Percentiles rank a stretch among this genome's conserved stretches.
Conservation (phyloP, 2,888 invertebrate species). For the Xiphydria camelus region DNA sequence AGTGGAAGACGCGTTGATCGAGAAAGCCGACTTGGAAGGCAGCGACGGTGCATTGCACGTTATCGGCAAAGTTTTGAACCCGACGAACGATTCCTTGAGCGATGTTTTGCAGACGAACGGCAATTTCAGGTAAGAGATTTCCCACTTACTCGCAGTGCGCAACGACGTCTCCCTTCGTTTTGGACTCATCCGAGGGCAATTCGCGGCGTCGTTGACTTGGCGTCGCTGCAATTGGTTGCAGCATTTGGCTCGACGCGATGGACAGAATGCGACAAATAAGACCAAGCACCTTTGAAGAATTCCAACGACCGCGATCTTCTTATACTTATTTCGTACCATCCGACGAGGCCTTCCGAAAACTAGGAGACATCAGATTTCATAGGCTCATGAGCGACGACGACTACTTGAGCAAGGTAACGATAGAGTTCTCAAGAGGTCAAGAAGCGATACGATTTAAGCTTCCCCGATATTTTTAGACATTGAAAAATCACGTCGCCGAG, state of each 20-base stretch:
- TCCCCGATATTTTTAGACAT: slow-evolving; percentile 47
- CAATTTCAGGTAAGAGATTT: slow-evolving; percentile 56
- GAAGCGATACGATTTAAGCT: neutral
- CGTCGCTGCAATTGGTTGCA: slow-evolving; percentile 28
- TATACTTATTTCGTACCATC: slow-evolving; percentile 59
- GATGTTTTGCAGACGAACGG: slow-evolving; percentile 53
- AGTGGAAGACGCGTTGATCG: slow-evolving; percentile 58
- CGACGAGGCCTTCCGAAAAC: slow-evolving; percentile 53
- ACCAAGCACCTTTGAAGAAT: slow-evolving; percentile 38
- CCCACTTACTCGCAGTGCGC: too few relatives aligned
- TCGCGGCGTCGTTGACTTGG: too few relatives aligned
- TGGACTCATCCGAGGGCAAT: too few relatives aligned
- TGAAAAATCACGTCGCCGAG: slow-evolving; percentile 57
- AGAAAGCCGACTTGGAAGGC: slow-evolving; percentile 55
- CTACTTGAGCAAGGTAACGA: slow-evolving; percentile 50
- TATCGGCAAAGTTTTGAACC: slow-evolving; percentile 57
- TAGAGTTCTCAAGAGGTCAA: too few relatives aligned
- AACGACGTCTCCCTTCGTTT: too few relatives aligned
- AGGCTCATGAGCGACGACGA: slow-evolving; percentile 43
- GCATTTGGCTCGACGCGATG: slow-evolving; percentile 52
- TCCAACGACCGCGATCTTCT: slow-evolving; percentile 24
- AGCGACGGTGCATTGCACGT: slow-evolving; percentile 60
- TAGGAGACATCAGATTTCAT: slow-evolving; percentile 44
- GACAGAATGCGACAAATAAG: slow-evolving; percentile 42
- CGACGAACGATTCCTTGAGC: slow-evolving; percentile 53